Percentiles rank a stretch among this genome's conserved stretches.
Conservation (phyloP, 2,797 vertebrate genomes). For the Streptopelia turtur region DNA sequence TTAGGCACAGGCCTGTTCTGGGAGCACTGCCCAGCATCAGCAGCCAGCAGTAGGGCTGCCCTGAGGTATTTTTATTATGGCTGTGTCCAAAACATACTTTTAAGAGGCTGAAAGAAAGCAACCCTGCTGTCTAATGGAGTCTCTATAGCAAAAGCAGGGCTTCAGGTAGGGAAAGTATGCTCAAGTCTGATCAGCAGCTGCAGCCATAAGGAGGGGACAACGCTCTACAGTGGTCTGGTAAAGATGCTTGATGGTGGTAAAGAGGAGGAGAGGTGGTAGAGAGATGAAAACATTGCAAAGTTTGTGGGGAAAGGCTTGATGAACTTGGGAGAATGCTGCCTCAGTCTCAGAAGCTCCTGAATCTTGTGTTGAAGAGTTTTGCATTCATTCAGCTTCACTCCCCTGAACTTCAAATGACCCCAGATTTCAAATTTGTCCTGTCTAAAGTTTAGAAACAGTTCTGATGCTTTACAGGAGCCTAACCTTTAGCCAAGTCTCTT, state of each 20-base stretch:
- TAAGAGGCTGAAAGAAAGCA: not conserved
- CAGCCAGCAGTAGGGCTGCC: not conserved
- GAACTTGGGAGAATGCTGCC: not conserved
- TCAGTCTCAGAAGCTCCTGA: not conserved
- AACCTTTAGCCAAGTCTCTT: not conserved
- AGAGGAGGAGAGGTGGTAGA: not conserved
- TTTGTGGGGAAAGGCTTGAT: not conserved
- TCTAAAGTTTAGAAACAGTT: not conserved
- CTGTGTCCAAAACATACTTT: not conserved
- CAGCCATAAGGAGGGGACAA: not conserved
- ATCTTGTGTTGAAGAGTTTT: not conserved
- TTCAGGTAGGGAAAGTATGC: not conserved
- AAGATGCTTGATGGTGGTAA: not conserved
- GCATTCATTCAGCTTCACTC: not conserved
- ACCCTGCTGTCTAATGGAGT: not conserved
- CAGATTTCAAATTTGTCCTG: not conserved
- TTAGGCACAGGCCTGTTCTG: constrained; percentile 1
- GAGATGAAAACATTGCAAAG: not conserved
- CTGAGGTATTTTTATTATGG: not conserved
- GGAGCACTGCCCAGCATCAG: not conserved
- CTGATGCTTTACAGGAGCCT: not conserved
- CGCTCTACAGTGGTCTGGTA: not conserved
- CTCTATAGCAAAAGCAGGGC: not conserved
- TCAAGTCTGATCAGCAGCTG: not conserved
- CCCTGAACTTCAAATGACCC: not conserved